Evolutionary conservation across 1,140 invertebrate species (phyloP).

Genomic region (Acromyrmex echinatior): DNA sequence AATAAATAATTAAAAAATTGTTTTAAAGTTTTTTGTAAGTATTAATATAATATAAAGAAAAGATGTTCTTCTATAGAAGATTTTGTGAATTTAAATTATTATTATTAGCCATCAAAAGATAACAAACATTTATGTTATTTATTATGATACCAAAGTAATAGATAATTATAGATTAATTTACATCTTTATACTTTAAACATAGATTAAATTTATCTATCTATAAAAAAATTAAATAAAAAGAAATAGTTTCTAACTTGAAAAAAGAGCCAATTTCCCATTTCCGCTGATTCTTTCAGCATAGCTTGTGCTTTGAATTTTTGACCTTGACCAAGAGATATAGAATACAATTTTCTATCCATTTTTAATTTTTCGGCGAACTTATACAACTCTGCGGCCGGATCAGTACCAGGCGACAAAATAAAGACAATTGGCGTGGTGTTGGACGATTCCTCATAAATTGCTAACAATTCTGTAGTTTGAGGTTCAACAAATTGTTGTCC

Average conservation of each 20-base stretch:
- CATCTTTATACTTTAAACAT: not conserved
- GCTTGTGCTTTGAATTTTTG: slow-evolving; percentile 90
- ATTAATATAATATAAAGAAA: not conserved
- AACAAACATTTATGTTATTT: not conserved
- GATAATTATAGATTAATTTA: not conserved
- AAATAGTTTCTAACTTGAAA: slow-evolving; percentile 85
- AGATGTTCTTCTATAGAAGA: no score
- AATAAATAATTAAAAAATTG: not conserved
- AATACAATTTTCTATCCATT: slow-evolving; percentile 88
- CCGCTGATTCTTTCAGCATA: slow-evolving; percentile 88
- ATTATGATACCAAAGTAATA: not conserved
- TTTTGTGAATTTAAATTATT: no score
- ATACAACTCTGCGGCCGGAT: slow-evolving; percentile 89
- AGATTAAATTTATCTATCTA: not conserved
- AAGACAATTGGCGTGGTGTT: slow-evolving; percentile 89
- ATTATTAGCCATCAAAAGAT: not conserved
- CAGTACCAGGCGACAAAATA: slow-evolving; percentile 91
- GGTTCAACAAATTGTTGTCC: slow-evolving; percentile 90
- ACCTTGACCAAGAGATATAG: slow-evolving; percentile 91
- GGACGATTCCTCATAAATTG: slow-evolving; percentile 90
- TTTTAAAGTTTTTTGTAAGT: not conserved
- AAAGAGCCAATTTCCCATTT: slow-evolving; percentile 90
- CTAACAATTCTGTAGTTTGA: slow-evolving; percentile 89
- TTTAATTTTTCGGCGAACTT: slow-evolving; percentile 90
- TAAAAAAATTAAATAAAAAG: not conserved